A percentile compares a stretch with the other conserved stretches of the same genome.
phyloP scores from a whole-genome alignment of 2,113 vertebrate genomes.

The Poicephalus gulielmi region DNA sequence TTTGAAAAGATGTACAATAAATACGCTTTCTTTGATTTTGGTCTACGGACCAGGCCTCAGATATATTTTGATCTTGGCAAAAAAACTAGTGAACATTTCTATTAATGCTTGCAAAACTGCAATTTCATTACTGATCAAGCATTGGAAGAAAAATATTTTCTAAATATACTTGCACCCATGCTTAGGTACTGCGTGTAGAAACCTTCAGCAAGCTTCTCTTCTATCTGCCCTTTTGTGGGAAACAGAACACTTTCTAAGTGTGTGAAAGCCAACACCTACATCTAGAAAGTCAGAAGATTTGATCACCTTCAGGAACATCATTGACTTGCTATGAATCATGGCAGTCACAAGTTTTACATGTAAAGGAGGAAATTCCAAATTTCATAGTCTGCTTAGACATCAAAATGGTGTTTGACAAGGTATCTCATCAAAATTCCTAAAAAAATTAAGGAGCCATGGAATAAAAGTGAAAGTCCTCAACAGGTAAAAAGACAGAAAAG shows the following conservation, averaged over 20 bases:
- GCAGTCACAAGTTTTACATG: not conserved
- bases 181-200: not conserved
- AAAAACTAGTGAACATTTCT: not conserved
- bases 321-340: not conserved
- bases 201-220: not conserved
- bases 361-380: not conserved
- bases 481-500: not conserved
- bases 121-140: not conserved
- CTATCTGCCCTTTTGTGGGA: not conserved
- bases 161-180: not conserved
- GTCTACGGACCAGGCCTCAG: not conserved
- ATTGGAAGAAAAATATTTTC: not conserved
- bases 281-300: not conserved
- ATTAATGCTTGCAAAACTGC: not conserved
- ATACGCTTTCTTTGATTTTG: not conserved
- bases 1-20: not conserved
- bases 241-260: not conserved
- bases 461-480: not conserved
- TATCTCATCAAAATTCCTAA: not conserved
- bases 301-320: not conserved
- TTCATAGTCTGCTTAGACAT: not conserved
- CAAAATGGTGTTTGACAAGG: not conserved
- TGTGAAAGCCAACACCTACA: not conserved
- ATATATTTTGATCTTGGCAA: not conserved
- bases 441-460: not conserved